These are phyloP conservation scores for Stylophora pistillata DNA, from an alignment of 64 coral and sea anemone genomes.

Conservation along the genomic window DNA sequence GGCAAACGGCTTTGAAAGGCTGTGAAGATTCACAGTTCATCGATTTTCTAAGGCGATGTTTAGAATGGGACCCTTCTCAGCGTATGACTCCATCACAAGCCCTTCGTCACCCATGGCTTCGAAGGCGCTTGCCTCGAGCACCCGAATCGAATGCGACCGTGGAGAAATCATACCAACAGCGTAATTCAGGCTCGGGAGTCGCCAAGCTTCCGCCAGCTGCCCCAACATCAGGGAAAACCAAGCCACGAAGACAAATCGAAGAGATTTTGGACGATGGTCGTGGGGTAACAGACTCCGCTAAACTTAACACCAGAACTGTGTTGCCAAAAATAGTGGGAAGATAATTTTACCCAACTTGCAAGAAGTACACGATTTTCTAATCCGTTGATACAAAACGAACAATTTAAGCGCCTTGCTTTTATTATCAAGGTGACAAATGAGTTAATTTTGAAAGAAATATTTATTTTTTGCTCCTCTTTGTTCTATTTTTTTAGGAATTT, in stretches of 20 bases:
- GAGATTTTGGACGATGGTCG: constrained; percentile 63
- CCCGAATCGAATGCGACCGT: constrained; percentile 66
- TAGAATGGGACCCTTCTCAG: constrained; percentile 94
- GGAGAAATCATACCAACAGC: constrained; percentile 72
- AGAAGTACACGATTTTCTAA: constrained; percentile 1
- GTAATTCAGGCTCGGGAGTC: constrained; percentile 64
- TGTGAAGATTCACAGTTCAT: constrained; percentile 94
- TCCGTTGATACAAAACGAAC: too few relatives aligned
- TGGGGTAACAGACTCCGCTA: constrained; percentile 62
- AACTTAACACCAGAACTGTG: constrained; percentile 92
- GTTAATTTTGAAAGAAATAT: background rate
- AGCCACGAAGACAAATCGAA: constrained; percentile 58
- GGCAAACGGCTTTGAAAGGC: constrained; percentile 86
- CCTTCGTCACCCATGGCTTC: constrained; percentile 90
- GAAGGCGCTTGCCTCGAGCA: constrained; percentile 87
- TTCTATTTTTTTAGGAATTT: background rate
- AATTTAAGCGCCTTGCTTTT: too few relatives aligned
- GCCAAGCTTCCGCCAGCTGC: constrained; percentile 88
- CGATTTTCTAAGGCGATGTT: constrained; percentile 95
- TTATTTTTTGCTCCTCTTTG: background rate
- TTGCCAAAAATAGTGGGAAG: constrained; percentile 96
- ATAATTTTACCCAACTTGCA: constrained; percentile 43
- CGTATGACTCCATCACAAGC: constrained; percentile 95
- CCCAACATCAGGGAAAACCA: constrained; percentile 85
- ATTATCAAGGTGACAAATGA: too few relatives aligned